Percentiles rank a stretch among this genome's conserved stretches.
Conservation (phyloP, 2,797 vertebrate species). For the Muraenolepis orangiensis region DNA sequence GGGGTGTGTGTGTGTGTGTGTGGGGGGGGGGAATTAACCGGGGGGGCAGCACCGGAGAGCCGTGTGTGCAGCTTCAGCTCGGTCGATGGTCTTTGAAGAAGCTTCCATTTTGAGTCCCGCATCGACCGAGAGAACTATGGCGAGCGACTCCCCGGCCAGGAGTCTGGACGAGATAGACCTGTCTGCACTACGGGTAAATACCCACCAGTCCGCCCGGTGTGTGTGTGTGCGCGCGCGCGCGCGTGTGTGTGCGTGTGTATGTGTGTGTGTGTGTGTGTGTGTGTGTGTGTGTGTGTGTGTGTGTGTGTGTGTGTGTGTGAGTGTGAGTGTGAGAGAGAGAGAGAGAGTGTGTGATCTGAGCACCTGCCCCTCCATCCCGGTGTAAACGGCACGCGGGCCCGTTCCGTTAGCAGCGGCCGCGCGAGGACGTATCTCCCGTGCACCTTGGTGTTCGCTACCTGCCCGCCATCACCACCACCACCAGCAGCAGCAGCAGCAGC, state of each 20-base stretch:
- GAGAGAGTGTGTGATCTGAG: too few relatives aligned
- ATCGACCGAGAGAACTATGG: conserved; percentile 80
- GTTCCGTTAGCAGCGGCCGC: neutral
- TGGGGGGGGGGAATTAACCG: conserved; percentile 8
- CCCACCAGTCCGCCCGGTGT: conserved; percentile 9
- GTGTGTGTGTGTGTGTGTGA: conserved; percentile 22
- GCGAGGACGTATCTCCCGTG: neutral
- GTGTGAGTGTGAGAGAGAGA: conserved; percentile 2
- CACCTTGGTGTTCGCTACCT: too few relatives aligned
- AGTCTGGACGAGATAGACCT: conserved; percentile 98
- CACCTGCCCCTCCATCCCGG: conserved; percentile 37
- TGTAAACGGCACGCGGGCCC: conserved; percentile 9
- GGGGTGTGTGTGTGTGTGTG: too few relatives aligned
- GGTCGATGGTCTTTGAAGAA: conserved; percentile 64
- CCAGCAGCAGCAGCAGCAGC: too few relatives aligned
- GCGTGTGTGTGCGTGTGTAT: conserved; percentile 9
- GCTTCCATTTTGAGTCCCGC: conserved; percentile 65
- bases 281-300: conserved; percentile 31
- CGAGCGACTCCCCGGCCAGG: conserved; percentile 94
- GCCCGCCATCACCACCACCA: too few relatives aligned
- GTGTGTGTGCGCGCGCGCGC: conserved; percentile 17
- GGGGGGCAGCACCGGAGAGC: conserved; percentile 19
- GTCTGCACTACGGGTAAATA: conserved; percentile 88
- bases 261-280: neutral
- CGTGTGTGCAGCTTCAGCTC: conserved; percentile 31